Conservation (phyloP, 1,140 invertebrate genomes). For the Yoshiicerus persimilis region DNA sequence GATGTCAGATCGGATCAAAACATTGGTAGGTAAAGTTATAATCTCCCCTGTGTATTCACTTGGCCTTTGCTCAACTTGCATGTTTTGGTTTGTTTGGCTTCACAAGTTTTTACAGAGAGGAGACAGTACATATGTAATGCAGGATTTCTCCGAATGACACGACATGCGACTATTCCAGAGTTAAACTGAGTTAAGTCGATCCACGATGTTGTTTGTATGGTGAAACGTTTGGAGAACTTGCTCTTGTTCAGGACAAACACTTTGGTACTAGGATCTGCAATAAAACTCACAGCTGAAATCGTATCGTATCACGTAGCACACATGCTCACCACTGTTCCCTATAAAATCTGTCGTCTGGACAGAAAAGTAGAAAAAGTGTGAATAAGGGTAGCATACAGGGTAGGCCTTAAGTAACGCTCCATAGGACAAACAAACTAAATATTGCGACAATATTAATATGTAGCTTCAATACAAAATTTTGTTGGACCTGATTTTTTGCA, state of each 20-base stretch:
- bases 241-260: not conserved
- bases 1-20: not conserved
- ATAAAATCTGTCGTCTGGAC: too few relatives aligned
- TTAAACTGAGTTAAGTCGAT: not conserved
- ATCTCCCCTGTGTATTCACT: not conserved
- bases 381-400: too few relatives aligned
- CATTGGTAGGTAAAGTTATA: not conserved
- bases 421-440: too few relatives aligned
- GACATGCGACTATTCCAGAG: not conserved
- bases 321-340: not conserved
- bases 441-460: too few relatives aligned
- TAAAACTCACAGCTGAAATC: conserved; percentile 9
- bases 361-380: not conserved
- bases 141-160: not conserved
- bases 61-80: not conserved
- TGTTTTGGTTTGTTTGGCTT: not conserved
- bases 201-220: too few relatives aligned
- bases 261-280: not conserved
- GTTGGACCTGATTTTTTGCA: too few relatives aligned
- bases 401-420: too few relatives aligned
- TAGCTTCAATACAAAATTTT: too few relatives aligned
- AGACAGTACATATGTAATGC: too few relatives aligned
- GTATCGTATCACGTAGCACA: not conserved
- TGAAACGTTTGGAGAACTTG: too few relatives aligned
- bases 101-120: too few relatives aligned